A percentile compares a stretch with the other conserved stretches of the same genome.
phyloP scores from a whole-genome alignment of 2,113 vertebrate species.

The Bambusicola thoracicus region DNA sequence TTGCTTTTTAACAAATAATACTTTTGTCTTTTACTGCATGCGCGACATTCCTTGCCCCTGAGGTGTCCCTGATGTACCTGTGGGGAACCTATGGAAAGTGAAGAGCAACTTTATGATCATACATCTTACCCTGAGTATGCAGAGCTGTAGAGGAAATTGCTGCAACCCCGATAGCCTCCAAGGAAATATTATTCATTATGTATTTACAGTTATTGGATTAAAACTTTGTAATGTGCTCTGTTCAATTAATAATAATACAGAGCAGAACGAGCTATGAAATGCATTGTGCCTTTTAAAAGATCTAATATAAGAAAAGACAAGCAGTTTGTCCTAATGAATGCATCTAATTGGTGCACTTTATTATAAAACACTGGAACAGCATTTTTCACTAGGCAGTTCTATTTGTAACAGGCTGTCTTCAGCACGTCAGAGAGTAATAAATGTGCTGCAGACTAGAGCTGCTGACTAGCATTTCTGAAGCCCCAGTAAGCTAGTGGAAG shows the following conservation, averaged over 20 bases:
- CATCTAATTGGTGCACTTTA: constrained; percentile 86
- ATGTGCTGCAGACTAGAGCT: constrained; percentile 81
- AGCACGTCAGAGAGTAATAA: constrained; percentile 82
- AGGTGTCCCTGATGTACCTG: constrained; percentile 6
- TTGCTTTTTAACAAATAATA: constrained; percentile 34
- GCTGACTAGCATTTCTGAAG: constrained; percentile 85
- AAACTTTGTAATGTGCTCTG: constrained; percentile 75
- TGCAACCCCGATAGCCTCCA: constrained; percentile 49
- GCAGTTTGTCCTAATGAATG: constrained; percentile 85
- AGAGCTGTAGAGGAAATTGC: constrained; percentile 20
- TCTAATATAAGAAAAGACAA: constrained; percentile 81
- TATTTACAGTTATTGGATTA: constrained; percentile 80
- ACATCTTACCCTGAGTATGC: background rate
- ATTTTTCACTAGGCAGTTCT: constrained; percentile 83
- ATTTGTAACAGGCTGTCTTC: constrained; percentile 85
- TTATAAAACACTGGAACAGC: constrained; percentile 83
- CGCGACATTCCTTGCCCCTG: background rate
- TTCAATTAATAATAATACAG: constrained; percentile 82
- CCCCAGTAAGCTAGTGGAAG: constrained; percentile 72
- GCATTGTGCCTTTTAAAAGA: constrained; percentile 77
- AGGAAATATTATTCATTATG: constrained; percentile 77
- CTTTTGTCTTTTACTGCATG: constrained; percentile 25
- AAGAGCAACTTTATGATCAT: background rate
- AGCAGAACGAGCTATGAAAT: constrained; percentile 73
- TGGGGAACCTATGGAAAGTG: background rate